Base-by-base conservation (phyloP, 2,113 vertebrate species). In the Bos indicus region DNA sequence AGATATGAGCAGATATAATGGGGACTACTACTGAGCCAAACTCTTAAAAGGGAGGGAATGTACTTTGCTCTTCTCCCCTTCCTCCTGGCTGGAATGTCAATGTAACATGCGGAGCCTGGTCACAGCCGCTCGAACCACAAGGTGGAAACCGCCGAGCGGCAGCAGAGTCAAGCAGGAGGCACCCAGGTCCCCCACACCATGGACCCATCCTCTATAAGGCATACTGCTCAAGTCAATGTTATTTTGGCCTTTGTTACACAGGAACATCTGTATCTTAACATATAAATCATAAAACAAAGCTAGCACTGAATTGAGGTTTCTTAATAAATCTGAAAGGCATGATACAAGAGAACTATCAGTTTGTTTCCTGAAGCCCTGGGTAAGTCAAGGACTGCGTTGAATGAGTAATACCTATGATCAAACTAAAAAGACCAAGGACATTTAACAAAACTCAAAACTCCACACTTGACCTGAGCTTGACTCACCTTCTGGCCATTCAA, bases 401-500 rank as follows among this genome's bases (percentile, higher is more conserved):
- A 77, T 82, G 26, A 88, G 6, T 59, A 85, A 86, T n/a, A 86
- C 52, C 36, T 9, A 57, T 23, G 10, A 88, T 59, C 40, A 71
- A 94, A 86, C 26, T 51, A 57, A 28, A 96, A 95, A 95, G 57
- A 85, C 19, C 57, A 93, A 87, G 90, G 6, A 62, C 46, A 46
- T 43, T 83, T 67, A 62, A 64, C 25, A 91, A 25, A 81, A 82
- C 36, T 81, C 43, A 83, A 86, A 95, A n/a, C 15, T 8, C 56
- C 36, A 71, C 4, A 15, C 16, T 4, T 33, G 28, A 17, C 6
- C 1, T 17, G 40, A 59, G 7, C 10, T 21, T 54, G 19, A 94
- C 96, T 96, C 94, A 98, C 98, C 91, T 97, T 98, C 5, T 91
- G 91, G 74, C 25, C 46, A 93, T 95, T 97, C 51, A 74, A 51